These are phyloP conservation scores for Tamias sibiricus DNA, from an alignment of 2,113 vertebrate species.

Conservation along the genomic window DNA sequence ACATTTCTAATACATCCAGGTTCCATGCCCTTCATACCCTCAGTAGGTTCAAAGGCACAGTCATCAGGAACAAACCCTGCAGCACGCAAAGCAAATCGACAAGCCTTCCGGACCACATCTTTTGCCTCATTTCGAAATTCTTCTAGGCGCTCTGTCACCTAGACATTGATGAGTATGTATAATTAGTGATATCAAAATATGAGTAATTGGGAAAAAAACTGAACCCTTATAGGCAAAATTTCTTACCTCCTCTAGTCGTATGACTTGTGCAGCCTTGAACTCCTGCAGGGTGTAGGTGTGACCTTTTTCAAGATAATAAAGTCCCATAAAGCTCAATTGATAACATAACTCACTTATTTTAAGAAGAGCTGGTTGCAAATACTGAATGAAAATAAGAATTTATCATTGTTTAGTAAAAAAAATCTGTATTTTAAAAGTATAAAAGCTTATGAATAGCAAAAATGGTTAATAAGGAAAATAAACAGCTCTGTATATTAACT, in stretches of 20 bases:
- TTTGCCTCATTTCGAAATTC: conserved; percentile 90
- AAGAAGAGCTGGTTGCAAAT: conserved; percentile 89
- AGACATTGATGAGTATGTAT: conserved; percentile 41
- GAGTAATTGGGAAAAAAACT: neutral
- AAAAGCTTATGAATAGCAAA: neutral
- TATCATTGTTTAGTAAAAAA: conserved; percentile 45
- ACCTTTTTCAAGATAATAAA: conserved; percentile 88
- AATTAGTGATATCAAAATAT: conserved; percentile 3
- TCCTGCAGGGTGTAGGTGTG: conserved; percentile 88
- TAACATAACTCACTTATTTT: conserved; percentile 91
- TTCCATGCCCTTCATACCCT: conserved; percentile 68
- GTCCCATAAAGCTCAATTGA: conserved; percentile 85
- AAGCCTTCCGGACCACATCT: conserved; percentile 88
- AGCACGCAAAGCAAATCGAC: conserved; percentile 84
- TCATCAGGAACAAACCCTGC: conserved; percentile 81
- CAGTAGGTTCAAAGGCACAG: neutral
- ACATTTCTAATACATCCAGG: neutral
- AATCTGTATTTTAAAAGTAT: neutral
- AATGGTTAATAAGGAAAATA: conserved; percentile 22
- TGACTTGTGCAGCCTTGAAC: conserved; percentile 86
- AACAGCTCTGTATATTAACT: neutral
- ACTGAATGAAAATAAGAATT: conserved; percentile 82
- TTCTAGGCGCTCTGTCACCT: conserved; percentile 86
- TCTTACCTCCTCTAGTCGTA: conserved; percentile 88
- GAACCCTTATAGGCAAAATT: neutral